These are phyloP conservation scores for Pollenia amentaria DNA, from an alignment of 2,888 invertebrate species.

Conservation along the genomic window DNA sequence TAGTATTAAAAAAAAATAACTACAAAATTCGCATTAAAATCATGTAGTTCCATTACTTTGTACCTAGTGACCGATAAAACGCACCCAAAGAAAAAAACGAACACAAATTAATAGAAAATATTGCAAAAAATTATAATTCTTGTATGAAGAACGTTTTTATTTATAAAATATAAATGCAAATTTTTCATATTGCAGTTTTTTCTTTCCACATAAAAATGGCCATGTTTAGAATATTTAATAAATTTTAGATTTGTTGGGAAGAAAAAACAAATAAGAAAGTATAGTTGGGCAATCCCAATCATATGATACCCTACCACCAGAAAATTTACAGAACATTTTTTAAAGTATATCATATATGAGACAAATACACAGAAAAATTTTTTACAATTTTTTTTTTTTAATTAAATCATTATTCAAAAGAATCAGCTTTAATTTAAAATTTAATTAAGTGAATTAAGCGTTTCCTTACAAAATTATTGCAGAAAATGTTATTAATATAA, in stretches of 20 bases:
- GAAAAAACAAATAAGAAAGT: conserved; percentile 58
- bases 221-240: conserved; percentile 73
- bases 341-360: no score
- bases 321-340: no score
- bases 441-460: no score
- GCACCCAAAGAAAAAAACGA: conserved; percentile 70
- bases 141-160: conserved; percentile 53
- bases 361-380: no score
- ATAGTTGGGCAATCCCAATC: not conserved
- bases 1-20: conserved; percentile 2
- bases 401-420: no score
- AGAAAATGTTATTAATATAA: no score
- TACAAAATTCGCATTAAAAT: conserved; percentile 46
- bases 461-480: no score
- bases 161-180: conserved; percentile 72
- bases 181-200: conserved; percentile 70
- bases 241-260: conserved; percentile 38
- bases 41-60: conserved; percentile 49
- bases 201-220: conserved; percentile 24
- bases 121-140: conserved; percentile 49
- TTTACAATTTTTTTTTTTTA: no score
- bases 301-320: no score
- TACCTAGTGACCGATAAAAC: conserved; percentile 80
- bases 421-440: no score
- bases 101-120: conserved; percentile 58